A percentile compares a stretch with the other conserved stretches of the same genome.
Evolutionary conservation across 2,797 vertebrate species (phyloP).

Genomic region (Lemur catta): DNA sequence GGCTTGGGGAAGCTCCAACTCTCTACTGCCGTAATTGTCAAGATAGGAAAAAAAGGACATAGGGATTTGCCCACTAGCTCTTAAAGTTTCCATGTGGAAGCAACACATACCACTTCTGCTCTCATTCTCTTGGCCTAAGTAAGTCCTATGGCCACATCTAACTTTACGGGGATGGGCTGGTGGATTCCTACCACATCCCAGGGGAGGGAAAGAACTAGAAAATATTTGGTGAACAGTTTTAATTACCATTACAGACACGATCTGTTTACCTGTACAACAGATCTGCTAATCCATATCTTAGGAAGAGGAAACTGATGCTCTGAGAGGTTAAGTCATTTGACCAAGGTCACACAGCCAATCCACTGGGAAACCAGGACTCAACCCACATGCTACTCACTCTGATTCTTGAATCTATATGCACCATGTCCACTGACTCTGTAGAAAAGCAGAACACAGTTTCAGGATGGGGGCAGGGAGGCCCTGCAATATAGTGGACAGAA

Average conservation of each 20-base stretch:
- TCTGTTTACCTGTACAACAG: not conserved
- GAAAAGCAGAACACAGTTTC: not conserved
- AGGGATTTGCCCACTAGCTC: not conserved
- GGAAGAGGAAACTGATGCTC: not conserved
- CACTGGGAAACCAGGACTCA: not conserved
- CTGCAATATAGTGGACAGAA: not conserved
- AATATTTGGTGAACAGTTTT: not conserved
- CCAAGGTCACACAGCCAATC: not conserved
- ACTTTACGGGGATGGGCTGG: not conserved
- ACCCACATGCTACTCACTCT: not conserved
- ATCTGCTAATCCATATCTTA: not conserved
- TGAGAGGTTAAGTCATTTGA: not conserved
- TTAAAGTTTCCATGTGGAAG: not conserved
- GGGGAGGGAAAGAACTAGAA: not conserved
- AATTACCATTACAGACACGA: not conserved
- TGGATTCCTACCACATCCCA: not conserved
- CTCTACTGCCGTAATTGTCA: not conserved
- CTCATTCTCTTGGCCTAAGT: not conserved
- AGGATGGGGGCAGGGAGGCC: not conserved
- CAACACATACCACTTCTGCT: not conserved
- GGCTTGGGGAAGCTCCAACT: not conserved
- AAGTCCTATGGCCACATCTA: not conserved
- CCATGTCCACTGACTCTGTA: not conserved
- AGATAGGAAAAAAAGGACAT: not conserved
- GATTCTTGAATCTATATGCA: not conserved